These are phyloP conservation scores for Pagetopsis macropterus DNA, from an alignment of 2,797 vertebrate genomes.

Conservation along the genomic window DNA sequence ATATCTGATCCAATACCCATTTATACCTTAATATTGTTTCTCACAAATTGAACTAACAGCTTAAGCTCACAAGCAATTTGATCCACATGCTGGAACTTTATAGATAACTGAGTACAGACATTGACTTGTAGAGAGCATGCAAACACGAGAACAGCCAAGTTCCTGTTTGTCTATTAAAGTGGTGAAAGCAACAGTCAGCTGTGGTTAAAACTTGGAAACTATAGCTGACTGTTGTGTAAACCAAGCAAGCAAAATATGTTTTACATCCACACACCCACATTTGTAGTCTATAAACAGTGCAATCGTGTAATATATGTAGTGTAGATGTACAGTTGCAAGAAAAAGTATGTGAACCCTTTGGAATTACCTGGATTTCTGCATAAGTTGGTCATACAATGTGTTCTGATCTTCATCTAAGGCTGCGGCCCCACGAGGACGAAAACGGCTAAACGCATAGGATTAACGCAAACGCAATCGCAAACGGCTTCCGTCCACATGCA, in stretches of 20 bases:
- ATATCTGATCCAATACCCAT: background rate
- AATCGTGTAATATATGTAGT: background rate
- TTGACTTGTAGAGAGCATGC: background rate
- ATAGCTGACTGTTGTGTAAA: background rate
- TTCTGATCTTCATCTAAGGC: no score
- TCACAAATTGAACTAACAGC: background rate
- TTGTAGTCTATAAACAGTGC: background rate
- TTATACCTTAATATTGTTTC: background rate
- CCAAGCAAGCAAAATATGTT: background rate
- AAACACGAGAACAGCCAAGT: background rate
- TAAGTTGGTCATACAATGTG: no score
- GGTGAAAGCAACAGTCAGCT: background rate
- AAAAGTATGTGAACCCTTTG: no score
- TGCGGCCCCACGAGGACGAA: no score
- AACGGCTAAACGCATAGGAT: no score
- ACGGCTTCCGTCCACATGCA: no score
- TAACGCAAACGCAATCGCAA: no score
- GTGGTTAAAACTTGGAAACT: background rate
- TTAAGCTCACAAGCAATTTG: background rate
- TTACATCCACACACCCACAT: background rate
- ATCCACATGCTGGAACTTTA: background rate
- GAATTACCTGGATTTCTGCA: no score
- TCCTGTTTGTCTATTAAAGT: background rate
- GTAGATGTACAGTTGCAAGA: no score
- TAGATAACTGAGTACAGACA: background rate